Conservation (phyloP, 2,113 vertebrate species). For the Oenanthe melanoleuca region DNA sequence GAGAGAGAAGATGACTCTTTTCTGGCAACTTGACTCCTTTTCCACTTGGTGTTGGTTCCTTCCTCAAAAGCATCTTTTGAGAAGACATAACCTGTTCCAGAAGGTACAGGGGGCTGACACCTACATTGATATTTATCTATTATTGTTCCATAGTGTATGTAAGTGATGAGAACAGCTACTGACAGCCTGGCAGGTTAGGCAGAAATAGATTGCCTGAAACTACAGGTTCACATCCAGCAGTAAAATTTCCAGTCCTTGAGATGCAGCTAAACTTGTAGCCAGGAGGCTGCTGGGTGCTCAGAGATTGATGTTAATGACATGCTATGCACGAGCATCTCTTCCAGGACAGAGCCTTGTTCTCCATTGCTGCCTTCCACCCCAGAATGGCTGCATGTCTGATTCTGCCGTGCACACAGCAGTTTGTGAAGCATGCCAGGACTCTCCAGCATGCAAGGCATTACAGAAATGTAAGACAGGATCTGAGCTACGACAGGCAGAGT, state of each 20-base stretch:
- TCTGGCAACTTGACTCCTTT: neutral
- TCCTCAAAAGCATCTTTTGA: neutral
- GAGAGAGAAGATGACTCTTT: neutral
- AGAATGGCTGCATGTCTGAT: conserved; percentile 7
- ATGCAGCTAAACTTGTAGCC: neutral
- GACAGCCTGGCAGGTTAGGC: neutral
- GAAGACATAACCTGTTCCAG: neutral
- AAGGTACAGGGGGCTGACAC: neutral
- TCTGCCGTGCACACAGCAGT: conserved; percentile 21
- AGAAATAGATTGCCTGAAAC: conserved; percentile 25
- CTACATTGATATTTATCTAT: neutral
- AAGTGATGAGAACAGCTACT: neutral
- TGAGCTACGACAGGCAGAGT: conserved; percentile 39
- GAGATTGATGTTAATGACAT: neutral
- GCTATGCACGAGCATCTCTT: conserved; percentile 31
- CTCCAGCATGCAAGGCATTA: conserved; percentile 4
- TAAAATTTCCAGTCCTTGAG: neutral
- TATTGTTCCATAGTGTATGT: neutral
- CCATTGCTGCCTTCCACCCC: neutral
- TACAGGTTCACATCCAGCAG: neutral
- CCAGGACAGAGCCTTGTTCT: neutral
- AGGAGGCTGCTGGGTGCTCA: neutral
- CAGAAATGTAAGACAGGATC: conserved; percentile 47
- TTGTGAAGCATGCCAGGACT: conserved; percentile 14
- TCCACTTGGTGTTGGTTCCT: neutral